Evolutionary conservation across 1,140 invertebrate genomes (phyloP).

Genomic region (Drosophila sproati): DNA sequence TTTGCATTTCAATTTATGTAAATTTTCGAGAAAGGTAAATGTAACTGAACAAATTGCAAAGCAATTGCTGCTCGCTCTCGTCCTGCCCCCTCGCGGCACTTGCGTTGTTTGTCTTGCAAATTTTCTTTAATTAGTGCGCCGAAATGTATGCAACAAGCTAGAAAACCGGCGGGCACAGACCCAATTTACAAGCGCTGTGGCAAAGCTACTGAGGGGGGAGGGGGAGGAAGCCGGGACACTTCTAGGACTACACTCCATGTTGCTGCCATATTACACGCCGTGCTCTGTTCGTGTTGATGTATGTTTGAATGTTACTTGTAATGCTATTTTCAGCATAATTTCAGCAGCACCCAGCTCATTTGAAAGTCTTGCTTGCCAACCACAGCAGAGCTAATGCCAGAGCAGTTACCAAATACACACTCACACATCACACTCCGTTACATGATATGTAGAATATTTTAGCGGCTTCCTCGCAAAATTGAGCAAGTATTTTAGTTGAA

Average conservation of each 20-base stretch:
- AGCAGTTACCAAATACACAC: constrained; percentile 22
- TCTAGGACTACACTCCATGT: not conserved
- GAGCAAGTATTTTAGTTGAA: constrained; percentile 62
- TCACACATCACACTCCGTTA: not conserved
- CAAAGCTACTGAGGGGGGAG: not conserved
- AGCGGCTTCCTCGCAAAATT: constrained; percentile 40
- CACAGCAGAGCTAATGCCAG: constrained; percentile 18
- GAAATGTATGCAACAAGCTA: constrained; percentile 45
- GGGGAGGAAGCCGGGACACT: not conserved
- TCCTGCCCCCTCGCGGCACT: not conserved
- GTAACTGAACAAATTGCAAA: constrained; percentile 35
- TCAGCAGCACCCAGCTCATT: constrained; percentile 39
- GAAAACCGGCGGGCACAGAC: constrained; percentile 12
- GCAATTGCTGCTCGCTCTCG: not conserved
- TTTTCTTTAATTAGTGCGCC: constrained; percentile 69
- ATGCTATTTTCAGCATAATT: constrained; percentile 53
- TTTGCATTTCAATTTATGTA: constrained; percentile 57
- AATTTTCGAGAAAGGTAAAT: constrained; percentile 43
- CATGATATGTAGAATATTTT: constrained; percentile 19
- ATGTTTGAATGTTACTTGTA: constrained; percentile 26
- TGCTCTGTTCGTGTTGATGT: not conserved
- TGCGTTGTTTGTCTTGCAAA: constrained; percentile 49
- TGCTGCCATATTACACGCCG: not conserved
- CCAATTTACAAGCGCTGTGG: constrained; percentile 1
- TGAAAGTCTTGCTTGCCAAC: constrained; percentile 50